phyloP scores from a whole-genome alignment of 2,888 invertebrate species.

The Oxytorus armatus region DNA sequence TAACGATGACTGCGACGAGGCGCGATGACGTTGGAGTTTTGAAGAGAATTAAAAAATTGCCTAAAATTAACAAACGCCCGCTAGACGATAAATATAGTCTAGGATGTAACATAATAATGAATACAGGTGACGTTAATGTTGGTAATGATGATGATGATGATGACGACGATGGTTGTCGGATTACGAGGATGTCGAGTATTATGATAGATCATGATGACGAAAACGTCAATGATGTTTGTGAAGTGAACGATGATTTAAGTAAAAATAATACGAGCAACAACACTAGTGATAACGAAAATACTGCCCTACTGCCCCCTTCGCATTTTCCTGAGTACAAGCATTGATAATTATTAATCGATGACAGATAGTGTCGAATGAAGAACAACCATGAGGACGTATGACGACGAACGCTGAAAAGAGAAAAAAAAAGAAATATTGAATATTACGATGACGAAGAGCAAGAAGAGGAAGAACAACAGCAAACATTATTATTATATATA shows the following conservation, averaged over 20 bases:
- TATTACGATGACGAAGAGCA: conserved; percentile 38
- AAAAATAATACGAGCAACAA: conserved; percentile 82
- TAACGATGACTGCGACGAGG: conserved; percentile 68
- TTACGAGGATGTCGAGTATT: not conserved
- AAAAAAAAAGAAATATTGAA: conserved; percentile 5
- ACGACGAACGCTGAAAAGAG: conserved; percentile 33
- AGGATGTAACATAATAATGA: conserved; percentile 81
- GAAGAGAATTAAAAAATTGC: conserved; percentile 70
- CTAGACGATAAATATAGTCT: conserved; percentile 83
- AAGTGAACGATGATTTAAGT: conserved; percentile 72
- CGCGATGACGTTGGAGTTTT: not conserved
- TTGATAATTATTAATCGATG: conserved; percentile 83
- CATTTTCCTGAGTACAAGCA: conserved; percentile 84
- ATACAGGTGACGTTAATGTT: conserved; percentile 30
- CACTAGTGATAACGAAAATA: conserved; percentile 84
- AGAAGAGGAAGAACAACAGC: conserved; percentile 39
- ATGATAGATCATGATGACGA: not conserved
- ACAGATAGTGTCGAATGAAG: conserved; percentile 80
- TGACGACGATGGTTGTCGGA: conserved; percentile 12
- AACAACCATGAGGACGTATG: conserved; percentile 25
- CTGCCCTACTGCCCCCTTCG: conserved; percentile 82
- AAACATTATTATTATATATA: conserved; percentile 60
- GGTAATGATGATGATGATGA: conserved; percentile 10
- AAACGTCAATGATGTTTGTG: not conserved
- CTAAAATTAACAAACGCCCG: conserved; percentile 82